Percentiles rank a stretch among this genome's conserved stretches.
Conservation (phyloP, 2,888 invertebrate genomes). For the Machimus atricapillus region DNA sequence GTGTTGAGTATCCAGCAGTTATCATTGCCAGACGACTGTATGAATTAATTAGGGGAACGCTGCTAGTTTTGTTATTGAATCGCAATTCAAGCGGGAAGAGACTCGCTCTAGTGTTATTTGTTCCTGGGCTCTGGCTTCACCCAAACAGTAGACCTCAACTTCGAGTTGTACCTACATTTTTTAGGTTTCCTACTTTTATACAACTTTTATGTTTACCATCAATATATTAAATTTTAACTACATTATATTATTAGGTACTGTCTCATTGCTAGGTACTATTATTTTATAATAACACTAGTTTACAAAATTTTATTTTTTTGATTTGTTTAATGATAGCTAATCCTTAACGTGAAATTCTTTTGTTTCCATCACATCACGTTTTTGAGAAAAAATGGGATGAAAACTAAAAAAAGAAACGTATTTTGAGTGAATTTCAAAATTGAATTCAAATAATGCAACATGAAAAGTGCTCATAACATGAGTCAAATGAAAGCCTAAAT, state of each 20-base stretch:
- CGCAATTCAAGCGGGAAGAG: neutral
- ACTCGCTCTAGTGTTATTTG: neutral
- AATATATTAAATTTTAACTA: neutral
- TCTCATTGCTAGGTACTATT: too few species aligned
- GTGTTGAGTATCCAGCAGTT: neutral
- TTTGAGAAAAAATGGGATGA: too few species aligned
- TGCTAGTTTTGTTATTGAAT: slow-evolving; percentile 16
- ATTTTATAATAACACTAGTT: too few species aligned
- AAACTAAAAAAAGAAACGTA: too few species aligned
- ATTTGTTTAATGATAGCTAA: too few species aligned
- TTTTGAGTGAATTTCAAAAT: too few species aligned
- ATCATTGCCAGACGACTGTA: slow-evolving; percentile 29
- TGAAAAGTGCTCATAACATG: too few species aligned
- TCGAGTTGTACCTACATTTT: neutral
- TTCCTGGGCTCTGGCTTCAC: neutral
- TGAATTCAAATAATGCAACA: too few species aligned
- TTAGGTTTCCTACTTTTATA: neutral
- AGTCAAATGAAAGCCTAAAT: too few species aligned
- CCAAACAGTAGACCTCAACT: neutral
- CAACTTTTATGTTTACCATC: neutral
- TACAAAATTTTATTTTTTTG: too few species aligned
- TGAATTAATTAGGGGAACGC: slow-evolving; percentile 1
- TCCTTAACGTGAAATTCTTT: too few species aligned
- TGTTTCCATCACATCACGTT: too few species aligned
- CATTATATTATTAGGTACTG: neutral